phyloP scores from a whole-genome alignment of 2,888 invertebrate species.

The Anarsia innoxiella region DNA sequence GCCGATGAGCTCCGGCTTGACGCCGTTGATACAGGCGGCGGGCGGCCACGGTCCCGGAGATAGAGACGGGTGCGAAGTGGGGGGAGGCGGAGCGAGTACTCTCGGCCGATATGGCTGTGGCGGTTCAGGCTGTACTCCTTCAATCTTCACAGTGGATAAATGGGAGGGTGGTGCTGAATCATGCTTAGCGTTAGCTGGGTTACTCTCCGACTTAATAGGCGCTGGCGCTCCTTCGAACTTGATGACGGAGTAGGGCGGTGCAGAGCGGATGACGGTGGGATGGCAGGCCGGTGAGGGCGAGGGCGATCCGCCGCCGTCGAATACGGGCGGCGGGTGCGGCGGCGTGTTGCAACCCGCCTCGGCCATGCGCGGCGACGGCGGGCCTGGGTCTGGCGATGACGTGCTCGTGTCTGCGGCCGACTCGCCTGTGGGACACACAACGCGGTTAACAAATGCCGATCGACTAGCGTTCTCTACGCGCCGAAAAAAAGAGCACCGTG shows the following conservation, averaged over 20 bases:
- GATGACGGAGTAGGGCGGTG: constrained; percentile 75
- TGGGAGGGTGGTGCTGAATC: constrained; percentile 44
- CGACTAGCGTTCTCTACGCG: constrained; percentile 30
- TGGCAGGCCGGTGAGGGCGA: constrained; percentile 61
- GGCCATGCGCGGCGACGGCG: constrained; percentile 88
- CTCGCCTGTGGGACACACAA: constrained; percentile 79
- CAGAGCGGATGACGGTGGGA: constrained; percentile 73
- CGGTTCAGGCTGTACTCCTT: constrained; percentile 42
- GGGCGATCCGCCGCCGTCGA: constrained; percentile 66
- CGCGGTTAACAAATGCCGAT: constrained; percentile 44
- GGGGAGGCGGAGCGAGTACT: constrained; percentile 57
- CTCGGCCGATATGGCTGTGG: constrained; percentile 57
- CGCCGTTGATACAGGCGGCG: constrained; percentile 82
- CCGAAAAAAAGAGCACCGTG: constrained; percentile 54
- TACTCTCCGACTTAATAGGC: constrained; percentile 47
- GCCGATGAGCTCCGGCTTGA: constrained; percentile 88
- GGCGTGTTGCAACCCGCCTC: constrained; percentile 78
- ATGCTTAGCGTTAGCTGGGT: constrained; percentile 41
- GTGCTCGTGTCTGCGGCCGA: constrained; percentile 95
- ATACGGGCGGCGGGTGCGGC: constrained; percentile 74
- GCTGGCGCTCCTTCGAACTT: constrained; percentile 72
- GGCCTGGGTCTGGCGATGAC: constrained; percentile 92
- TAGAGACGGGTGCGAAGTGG: constrained; percentile 50
- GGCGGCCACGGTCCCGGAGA: constrained; percentile 73
- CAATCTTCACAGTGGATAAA: constrained; percentile 67